Evolutionary conservation across 1,140 invertebrate genomes (phyloP), one percentile per base, ranked within the genome.

Genomic region (Colletes latitarsis): DNA sequence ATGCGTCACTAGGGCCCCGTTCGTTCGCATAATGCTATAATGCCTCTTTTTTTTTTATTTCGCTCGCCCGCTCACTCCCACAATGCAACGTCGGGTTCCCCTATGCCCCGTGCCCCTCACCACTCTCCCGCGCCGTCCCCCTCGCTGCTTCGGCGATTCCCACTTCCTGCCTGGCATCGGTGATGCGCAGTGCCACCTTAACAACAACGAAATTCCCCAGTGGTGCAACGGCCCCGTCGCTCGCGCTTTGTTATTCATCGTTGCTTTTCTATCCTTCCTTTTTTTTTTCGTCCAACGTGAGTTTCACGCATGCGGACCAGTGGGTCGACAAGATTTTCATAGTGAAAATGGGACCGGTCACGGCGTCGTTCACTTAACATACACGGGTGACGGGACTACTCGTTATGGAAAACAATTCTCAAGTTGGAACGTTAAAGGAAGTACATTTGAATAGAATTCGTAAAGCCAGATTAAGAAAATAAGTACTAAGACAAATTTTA

Each of bases 141-240:
- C 82, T 82, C 83, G 83, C 83, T 88, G 88, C 91, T 87, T 88
- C 88, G 88, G 84, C 83, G 89, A 88, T 90, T 91, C 89, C 88
- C 87, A 90, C 89, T 92, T 92, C 92, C 92, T 92, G 92, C 89
- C 90, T 89, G 88, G 88, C 91, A 92, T 92, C 91, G 90, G 89
- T 92, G 91, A 92, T 93, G 91, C 92, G 92, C 90, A 93, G 90
- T 92, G 91, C 91, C 92, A 92, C 89, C 88, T 89, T 88, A 89
- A 91, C 90, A 88, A 90, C 87, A 88, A 90, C 90, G 84, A 91
- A 91, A 91, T 91, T 90, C 90, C 88, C 90, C 87, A 85, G 82
- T 87, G 88, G 84, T 88, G 85, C 87, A 89, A 84, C 86, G 87
- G 85, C 84, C 87, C 87, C 85, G 66, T 76, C 80, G 79, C 75